Percentiles rank a stretch among this genome's conserved stretches.
Evolutionary conservation across 2,113 vertebrate genomes (phyloP).

Genomic region (Pterocles gutturalis): DNA sequence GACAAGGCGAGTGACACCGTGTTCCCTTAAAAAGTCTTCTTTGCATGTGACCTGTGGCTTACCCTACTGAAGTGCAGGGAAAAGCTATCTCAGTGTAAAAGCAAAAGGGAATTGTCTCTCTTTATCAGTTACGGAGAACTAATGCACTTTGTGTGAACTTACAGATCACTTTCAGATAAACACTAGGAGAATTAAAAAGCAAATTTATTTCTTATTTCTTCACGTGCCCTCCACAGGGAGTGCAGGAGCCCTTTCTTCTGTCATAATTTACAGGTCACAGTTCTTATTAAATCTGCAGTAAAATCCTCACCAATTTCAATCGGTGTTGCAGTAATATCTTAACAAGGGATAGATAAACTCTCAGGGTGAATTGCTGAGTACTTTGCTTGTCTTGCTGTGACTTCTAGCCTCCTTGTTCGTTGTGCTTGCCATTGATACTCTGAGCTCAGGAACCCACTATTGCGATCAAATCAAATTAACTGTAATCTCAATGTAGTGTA

Average conservation of each 20-base stretch:
- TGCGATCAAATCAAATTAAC: neutral
- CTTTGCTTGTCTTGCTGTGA: neutral
- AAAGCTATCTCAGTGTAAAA: neutral
- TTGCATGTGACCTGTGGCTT: neutral
- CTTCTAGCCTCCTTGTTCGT: neutral
- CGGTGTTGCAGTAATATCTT: neutral
- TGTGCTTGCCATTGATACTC: neutral
- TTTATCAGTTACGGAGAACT: neutral
- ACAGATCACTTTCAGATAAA: neutral
- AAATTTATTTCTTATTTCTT: neutral
- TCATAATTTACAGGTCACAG: neutral
- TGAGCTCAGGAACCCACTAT: neutral
- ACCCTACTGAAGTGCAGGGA: neutral
- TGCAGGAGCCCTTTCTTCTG: neutral
- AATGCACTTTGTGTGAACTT: neutral
- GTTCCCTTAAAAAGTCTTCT: neutral
- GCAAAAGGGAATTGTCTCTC: neutral
- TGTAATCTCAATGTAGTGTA: neutral
- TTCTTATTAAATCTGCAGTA: neutral
- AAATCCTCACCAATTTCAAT: neutral
- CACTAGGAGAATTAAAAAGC: neutral
- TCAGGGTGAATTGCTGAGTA: neutral
- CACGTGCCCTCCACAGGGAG: neutral
- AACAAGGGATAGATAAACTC: neutral
- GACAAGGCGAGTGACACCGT: neutral